Percentiles rank a stretch among this genome's conserved stretches.
These are phyloP conservation scores for Zaprionus taronus DNA, from an alignment of 1,140 invertebrate species.

Conservation along the genomic window DNA sequence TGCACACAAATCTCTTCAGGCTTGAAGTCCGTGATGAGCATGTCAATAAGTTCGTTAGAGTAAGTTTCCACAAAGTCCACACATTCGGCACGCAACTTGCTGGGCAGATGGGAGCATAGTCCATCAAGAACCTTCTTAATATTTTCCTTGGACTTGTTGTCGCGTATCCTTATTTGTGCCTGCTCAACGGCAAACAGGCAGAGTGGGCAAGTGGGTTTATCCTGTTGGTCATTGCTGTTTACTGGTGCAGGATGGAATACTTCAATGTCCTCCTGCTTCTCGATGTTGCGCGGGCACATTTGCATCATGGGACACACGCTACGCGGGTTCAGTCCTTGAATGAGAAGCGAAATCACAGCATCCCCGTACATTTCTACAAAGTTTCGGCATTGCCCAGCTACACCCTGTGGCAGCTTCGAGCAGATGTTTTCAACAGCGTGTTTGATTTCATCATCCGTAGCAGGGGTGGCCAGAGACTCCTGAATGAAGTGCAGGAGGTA, in stretches of 20 bases:
- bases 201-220: slow-evolving; percentile 89
- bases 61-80: slow-evolving; percentile 91
- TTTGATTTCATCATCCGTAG: slow-evolving; percentile 88
- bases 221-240: slow-evolving; percentile 55
- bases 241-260: slow-evolving; percentile 84
- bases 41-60: slow-evolving; percentile 90
- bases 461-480: slow-evolving; percentile 88
- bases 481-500: slow-evolving; percentile 93
- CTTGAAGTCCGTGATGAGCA: slow-evolving; percentile 90
- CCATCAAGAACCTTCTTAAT: slow-evolving; percentile 90
- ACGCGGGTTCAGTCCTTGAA: slow-evolving; percentile 92
- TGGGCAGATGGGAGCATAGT: slow-evolving; percentile 89
- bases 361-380: slow-evolving; percentile 92
- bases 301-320: slow-evolving; percentile 85
- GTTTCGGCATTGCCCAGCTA: slow-evolving; percentile 89
- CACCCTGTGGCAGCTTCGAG: slow-evolving; percentile 87
- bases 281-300: slow-evolving; percentile 85
- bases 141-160: slow-evolving; percentile 85
- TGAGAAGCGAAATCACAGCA: slow-evolving; percentile 90
- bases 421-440: slow-evolving; percentile 89
- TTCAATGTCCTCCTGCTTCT: slow-evolving; percentile 85
- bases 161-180: slow-evolving; percentile 77
- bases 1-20: slow-evolving; percentile 92
- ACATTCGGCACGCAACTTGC: slow-evolving; percentile 88
- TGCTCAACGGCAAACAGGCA: slow-evolving; percentile 92